Evolutionary conservation across 2,888 invertebrate species (phyloP).

Genomic region (Cataglyphis livida): DNA sequence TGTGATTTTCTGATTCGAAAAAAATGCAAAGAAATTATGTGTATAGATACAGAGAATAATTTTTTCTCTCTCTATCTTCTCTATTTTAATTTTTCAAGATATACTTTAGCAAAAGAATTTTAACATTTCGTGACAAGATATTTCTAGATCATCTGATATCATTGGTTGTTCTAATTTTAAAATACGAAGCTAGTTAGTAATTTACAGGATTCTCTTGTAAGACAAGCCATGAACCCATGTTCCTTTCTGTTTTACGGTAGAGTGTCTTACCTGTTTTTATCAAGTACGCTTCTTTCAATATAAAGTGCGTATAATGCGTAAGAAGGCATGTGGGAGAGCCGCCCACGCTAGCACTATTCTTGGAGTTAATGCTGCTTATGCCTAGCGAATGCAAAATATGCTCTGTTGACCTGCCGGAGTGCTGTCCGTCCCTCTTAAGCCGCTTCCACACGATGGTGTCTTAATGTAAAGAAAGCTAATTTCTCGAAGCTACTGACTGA

Average conservation of each 20-base stretch:
- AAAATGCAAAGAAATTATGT: neutral
- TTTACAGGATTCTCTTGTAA: neutral
- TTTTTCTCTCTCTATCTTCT: neutral
- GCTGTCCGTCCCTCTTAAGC: slow-evolving; percentile 57
- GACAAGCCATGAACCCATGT: neutral
- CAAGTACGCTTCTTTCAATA: slow-evolving; percentile 18
- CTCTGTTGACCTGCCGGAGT: slow-evolving; percentile 79
- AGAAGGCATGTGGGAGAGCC: slow-evolving; percentile 77
- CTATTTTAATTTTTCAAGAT: neutral
- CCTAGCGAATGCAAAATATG: slow-evolving; percentile 80
- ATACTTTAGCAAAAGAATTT: neutral
- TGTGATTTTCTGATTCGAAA: neutral
- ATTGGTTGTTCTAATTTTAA: neutral
- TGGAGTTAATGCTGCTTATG: slow-evolving; percentile 81
- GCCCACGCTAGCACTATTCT: slow-evolving; percentile 81
- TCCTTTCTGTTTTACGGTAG: slow-evolving; percentile 36
- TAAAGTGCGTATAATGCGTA: slow-evolving; percentile 66
- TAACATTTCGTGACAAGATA: neutral
- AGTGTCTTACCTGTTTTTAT: slow-evolving; percentile 34
- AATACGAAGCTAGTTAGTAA: neutral
- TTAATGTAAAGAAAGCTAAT: neutral
- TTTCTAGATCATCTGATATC: neutral
- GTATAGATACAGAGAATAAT: neutral
- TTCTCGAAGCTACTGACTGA: neutral
- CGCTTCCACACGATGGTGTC: slow-evolving; percentile 56